Evolutionary conservation across 2,113 vertebrate genomes (phyloP), one percentile per base, ranked within the genome.

Genomic region (Hydrochoerus hydrochaeris): DNA sequence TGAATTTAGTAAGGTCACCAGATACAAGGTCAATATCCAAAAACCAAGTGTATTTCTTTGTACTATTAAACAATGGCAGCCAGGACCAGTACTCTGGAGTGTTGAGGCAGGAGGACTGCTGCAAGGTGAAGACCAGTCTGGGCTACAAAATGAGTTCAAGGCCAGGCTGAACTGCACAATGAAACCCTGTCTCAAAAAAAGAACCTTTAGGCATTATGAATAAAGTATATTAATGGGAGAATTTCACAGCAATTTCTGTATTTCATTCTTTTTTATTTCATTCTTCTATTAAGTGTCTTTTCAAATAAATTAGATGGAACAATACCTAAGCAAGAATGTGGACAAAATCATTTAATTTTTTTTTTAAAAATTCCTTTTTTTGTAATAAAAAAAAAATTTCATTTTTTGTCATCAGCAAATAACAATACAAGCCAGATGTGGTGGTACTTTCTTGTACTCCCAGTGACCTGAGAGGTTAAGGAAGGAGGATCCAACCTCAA

Each of bases 291-390:
- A 69, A 69, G 44, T 46, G 19, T 85, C 22, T 35, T 67, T 26
- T 62, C 91, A 96, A 93, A 77, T 88, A 93, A 93, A 93, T 69
- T 87, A 91, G 69, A 9, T 85, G 7, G 77, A 91, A 85, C 54
- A 17, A 57, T 57, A 57, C 17, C 54, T 57, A 57, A 57, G 54
- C 54, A 57, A 57, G 16, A 57, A 57, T 57, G 17, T 57, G 54
- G 54, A 16, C 54, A 65, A 65, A 65, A 81, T n/a, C 41, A 80
- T 14, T 58, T 82, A 81, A 82, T 5, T 57, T 49, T 77, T 49
- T 77, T 46, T 41, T 60, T 85, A 24, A n/a, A 78, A 93, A 24
- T 67, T 35, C 49, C 49, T 52, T 52, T 46, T 52, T 52, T 52
- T 52, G 49, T 52, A 52, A 52, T 52, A 10, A 35, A 67, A 67